phyloP scores from a whole-genome alignment of 2,888 invertebrate species.

The Lochmaea capreae region DNA sequence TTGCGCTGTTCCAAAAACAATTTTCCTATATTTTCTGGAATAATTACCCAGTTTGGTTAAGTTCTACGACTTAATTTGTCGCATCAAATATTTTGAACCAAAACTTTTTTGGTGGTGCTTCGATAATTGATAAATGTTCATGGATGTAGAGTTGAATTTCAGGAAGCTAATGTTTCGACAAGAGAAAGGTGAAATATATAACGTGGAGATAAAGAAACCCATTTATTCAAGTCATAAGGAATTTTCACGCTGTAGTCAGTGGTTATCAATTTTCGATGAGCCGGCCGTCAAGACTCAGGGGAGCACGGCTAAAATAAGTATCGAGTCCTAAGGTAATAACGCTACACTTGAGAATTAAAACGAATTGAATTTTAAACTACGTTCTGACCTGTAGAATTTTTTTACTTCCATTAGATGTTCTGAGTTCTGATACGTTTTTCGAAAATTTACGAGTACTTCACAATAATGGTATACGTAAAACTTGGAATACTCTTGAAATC shows the following conservation, averaged over 20 bases:
- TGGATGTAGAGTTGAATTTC: too few species aligned
- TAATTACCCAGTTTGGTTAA: too few species aligned
- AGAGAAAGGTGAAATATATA: too few species aligned
- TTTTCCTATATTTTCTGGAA: too few species aligned
- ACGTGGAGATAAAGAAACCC: too few species aligned
- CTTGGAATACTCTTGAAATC: too few species aligned
- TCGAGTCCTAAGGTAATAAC: constrained; percentile 9
- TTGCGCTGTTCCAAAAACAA: too few species aligned
- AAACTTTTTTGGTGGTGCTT: too few species aligned
- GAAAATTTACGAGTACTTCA: neutral
- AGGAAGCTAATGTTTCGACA: too few species aligned
- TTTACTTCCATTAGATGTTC: neutral
- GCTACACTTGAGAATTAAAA: constrained; percentile 11
- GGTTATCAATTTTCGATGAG: constrained; percentile 8
- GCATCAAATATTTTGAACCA: too few species aligned
- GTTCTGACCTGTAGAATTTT: constrained; percentile 1
- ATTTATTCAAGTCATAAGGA: neutral
- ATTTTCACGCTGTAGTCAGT: neutral
- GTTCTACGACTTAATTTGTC: too few species aligned
- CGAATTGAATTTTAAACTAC: constrained; percentile 17
- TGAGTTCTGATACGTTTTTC: neutral
- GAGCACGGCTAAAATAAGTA: constrained; percentile 1
- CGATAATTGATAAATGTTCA: too few species aligned
- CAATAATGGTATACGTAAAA: neutral
- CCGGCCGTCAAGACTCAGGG: neutral